Evolutionary conservation across 2,888 invertebrate species (phyloP).

Genomic region (Villa cingulata): DNA sequence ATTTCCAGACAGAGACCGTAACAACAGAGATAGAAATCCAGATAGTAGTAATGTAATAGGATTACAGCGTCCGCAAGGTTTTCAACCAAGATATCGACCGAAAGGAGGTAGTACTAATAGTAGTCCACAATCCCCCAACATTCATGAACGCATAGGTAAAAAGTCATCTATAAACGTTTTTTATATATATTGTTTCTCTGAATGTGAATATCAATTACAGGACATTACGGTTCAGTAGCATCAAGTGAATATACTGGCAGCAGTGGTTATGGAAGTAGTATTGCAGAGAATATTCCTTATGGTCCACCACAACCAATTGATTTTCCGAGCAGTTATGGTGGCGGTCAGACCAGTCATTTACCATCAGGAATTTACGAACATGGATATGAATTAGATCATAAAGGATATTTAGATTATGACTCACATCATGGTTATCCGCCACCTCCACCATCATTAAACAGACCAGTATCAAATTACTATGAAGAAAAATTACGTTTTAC

Average conservation of each 20-base stretch:
- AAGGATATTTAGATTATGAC: slow-evolving; percentile 12
- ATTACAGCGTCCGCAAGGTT: background rate
- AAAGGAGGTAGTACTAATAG: background rate
- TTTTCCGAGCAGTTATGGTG: slow-evolving; percentile 12
- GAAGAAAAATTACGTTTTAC: slow-evolving; percentile 26
- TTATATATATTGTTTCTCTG: background rate
- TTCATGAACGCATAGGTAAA: background rate
- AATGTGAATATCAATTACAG: background rate
- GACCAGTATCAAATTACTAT: slow-evolving; percentile 3
- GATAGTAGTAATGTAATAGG: slow-evolving; percentile 1
- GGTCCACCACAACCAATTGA: slow-evolving; percentile 18
- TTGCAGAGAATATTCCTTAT: slow-evolving; percentile 12
- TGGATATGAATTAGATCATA: slow-evolving; percentile 11
- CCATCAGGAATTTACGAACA: background rate
- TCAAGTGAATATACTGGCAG: background rate
- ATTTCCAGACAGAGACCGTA: background rate
- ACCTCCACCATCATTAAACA: no score
- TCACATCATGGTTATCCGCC: background rate
- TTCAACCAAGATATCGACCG: background rate
- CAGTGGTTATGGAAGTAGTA: background rate
- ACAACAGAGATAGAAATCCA: slow-evolving; percentile 1
- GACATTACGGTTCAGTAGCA: background rate
- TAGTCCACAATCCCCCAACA: background rate
- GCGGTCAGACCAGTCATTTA: background rate
- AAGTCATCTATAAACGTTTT: background rate